phyloP scores from a whole-genome alignment of 2,888 invertebrate genomes.

The Sphaerophoria rueppellii region DNA sequence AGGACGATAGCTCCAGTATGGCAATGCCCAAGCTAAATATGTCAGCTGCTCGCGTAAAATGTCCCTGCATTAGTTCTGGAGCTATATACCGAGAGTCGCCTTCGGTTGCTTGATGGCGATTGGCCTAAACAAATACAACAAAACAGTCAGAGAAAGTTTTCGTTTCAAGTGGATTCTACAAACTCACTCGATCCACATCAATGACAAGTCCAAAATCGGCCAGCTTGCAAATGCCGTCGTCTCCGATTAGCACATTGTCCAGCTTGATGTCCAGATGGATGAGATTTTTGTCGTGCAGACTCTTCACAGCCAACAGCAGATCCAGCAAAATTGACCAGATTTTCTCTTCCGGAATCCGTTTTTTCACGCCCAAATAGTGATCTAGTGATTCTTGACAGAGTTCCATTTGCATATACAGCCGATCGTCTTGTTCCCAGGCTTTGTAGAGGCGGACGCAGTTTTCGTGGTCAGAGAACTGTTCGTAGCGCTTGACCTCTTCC shows the following conservation, averaged over 20 bases:
- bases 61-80: conserved; percentile 86
- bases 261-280: conserved; percentile 91
- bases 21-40: conserved; percentile 89
- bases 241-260: conserved; percentile 88
- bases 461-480: conserved; percentile 86
- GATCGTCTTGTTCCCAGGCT: conserved; percentile 89
- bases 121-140: conserved; percentile 79
- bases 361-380: conserved; percentile 83
- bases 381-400: conserved; percentile 86
- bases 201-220: conserved; percentile 89
- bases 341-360: conserved; percentile 84
- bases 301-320: conserved; percentile 85
- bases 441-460: conserved; percentile 87
- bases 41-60: conserved; percentile 88
- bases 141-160: neutral
- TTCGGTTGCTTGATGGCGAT: conserved; percentile 85
- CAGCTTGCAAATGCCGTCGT: conserved; percentile 87
- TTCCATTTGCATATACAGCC: conserved; percentile 88
- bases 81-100: conserved; percentile 91
- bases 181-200: conserved; percentile 84
- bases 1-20: conserved; percentile 87
- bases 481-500: conserved; percentile 87
- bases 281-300: conserved; percentile 86
- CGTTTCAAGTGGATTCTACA: neutral
- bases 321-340: conserved; percentile 88